A percentile compares a stretch with the other conserved stretches of the same genome.
Evolutionary conservation across 2,797 vertebrate species (phyloP).

Genomic region (Sylvia borin): DNA sequence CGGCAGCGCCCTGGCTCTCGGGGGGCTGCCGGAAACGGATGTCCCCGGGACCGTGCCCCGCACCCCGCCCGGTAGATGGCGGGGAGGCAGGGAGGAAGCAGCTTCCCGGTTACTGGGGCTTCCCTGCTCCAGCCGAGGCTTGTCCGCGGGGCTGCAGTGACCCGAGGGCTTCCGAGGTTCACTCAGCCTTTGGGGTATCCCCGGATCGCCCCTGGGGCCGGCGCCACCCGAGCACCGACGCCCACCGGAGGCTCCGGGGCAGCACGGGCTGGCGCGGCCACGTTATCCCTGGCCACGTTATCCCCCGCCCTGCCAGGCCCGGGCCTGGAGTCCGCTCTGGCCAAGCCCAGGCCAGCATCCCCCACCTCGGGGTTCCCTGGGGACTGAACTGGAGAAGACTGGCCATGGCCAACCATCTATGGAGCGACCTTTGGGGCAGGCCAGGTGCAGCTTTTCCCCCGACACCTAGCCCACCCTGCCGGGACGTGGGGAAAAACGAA

Average conservation of each 20-base stretch:
- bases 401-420: neutral
- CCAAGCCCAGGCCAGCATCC: neutral
- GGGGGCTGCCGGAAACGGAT: slow-evolving; percentile 13
- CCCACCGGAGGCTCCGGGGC: neutral
- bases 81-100: neutral
- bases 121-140: neutral
- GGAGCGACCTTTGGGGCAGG: fast-evolving
- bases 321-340: no score
- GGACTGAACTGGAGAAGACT: neutral
- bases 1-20: no score
- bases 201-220: neutral
- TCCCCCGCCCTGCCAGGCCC: neutral
- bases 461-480: no score
- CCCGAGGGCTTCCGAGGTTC: neutral
- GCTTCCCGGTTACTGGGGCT: neutral
- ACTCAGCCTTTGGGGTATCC: neutral
- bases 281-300: neutral
- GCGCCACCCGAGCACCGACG: neutral
- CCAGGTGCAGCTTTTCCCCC: neutral
- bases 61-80: neutral
- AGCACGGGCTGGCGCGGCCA: neutral
- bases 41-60: neutral
- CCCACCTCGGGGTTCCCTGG: no score
- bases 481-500: no score
- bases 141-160: neutral